A percentile compares a stretch with the other conserved stretches of the same genome.
Conservation (phyloP, 2,888 invertebrate species). For the Oxyteleia sp. region DNA sequence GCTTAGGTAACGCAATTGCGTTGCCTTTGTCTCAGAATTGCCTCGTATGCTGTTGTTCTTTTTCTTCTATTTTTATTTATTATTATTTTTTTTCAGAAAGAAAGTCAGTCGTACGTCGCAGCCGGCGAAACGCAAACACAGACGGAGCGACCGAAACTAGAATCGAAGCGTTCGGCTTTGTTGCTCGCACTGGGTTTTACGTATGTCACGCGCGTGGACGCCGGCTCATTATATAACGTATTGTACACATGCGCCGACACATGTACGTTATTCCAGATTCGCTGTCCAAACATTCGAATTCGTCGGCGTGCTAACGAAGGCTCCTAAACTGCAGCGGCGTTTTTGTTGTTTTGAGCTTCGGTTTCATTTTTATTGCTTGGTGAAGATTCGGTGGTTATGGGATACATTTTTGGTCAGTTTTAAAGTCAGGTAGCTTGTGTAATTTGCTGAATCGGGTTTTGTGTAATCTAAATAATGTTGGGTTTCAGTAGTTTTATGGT, state of each 20-base stretch:
- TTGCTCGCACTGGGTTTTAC: constrained; percentile 67
- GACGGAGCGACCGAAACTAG: constrained; percentile 62
- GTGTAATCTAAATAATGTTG: too few relatives aligned
- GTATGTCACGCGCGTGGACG: constrained; percentile 73
- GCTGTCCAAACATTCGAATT: constrained; percentile 62
- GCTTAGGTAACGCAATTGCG: too few relatives aligned
- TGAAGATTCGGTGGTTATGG: too few relatives aligned
- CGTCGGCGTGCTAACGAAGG: constrained; percentile 30
- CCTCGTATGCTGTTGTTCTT: neutral
- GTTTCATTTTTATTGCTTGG: too few relatives aligned
- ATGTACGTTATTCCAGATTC: constrained; percentile 72
- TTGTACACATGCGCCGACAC: constrained; percentile 70
- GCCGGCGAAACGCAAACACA: constrained; percentile 30
- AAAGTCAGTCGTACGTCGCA: neutral
- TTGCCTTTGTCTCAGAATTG: neutral
- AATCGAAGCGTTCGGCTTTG: constrained; percentile 67
- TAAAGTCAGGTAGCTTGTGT: too few relatives aligned
- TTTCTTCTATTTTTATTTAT: too few relatives aligned
- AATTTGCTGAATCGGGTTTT: too few relatives aligned
- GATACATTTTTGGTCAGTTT: too few relatives aligned
- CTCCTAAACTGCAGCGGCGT: constrained; percentile 13
- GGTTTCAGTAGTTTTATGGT: too few relatives aligned
- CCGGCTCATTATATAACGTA: constrained; percentile 74
- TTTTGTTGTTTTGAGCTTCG: too few relatives aligned
- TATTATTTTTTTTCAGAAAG: too few relatives aligned